These are phyloP conservation scores for Microtus montanus DNA, from an alignment of 2,113 vertebrate genomes.

Conservation along the genomic window DNA sequence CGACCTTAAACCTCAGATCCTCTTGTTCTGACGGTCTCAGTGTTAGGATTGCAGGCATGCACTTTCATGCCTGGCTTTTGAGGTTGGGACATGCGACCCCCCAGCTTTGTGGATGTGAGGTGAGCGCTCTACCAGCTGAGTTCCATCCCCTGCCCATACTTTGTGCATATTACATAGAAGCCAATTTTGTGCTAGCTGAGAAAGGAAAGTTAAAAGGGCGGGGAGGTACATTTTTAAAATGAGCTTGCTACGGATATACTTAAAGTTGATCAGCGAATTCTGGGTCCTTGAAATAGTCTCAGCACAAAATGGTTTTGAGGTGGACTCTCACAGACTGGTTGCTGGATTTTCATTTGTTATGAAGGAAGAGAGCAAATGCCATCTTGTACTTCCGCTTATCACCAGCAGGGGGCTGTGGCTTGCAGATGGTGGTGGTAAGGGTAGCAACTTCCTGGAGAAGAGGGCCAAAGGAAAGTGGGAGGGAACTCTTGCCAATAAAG, in stretches of 20 bases:
- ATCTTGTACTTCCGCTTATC: background rate
- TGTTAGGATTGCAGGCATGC: background rate
- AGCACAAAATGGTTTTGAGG: background rate
- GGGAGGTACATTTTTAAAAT: slow-evolving; percentile 2
- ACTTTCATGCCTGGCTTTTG: background rate
- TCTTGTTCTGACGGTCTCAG: background rate
- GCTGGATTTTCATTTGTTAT: background rate
- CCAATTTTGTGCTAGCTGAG: background rate
- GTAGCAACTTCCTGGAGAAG: background rate
- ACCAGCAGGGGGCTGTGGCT: background rate
- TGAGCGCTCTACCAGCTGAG: background rate
- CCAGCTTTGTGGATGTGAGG: background rate
- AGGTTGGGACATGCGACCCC: background rate
- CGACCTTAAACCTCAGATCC: background rate
- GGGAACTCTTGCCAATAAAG: background rate
- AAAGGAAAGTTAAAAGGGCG: background rate
- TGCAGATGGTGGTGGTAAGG: background rate
- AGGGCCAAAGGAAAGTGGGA: background rate
- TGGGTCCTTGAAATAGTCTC: slow-evolving; percentile 1
- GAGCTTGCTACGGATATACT: background rate
- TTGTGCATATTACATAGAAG: background rate
- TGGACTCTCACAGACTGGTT: background rate
- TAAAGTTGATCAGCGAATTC: slow-evolving; percentile 32
- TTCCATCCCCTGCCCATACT: background rate
- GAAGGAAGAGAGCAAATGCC: background rate